phyloP scores from a whole-genome alignment of 2,888 invertebrate genomes.

The Epinotia brunnichana region DNA sequence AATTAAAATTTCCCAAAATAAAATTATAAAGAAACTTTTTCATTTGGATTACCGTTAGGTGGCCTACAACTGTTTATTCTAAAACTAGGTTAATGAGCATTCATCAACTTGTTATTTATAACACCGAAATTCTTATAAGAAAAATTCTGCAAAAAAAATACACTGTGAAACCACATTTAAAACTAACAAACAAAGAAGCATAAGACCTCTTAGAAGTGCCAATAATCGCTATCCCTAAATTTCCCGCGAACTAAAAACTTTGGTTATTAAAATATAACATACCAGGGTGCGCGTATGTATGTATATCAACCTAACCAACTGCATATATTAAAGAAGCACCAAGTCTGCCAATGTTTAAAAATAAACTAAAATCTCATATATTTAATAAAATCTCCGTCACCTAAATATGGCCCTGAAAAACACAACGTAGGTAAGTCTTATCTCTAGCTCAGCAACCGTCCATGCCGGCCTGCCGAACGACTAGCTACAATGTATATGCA shows the following conservation, averaged over 20 bases:
- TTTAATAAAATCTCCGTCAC: too few species aligned
- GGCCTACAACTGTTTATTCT: conserved; percentile 1
- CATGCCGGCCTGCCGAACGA: too few species aligned
- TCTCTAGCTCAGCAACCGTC: too few species aligned
- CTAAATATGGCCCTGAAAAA: too few species aligned
- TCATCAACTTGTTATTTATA: conserved; percentile 5
- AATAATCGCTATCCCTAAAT: background rate
- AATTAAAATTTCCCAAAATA: conserved; percentile 20
- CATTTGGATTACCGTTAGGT: conserved; percentile 13
- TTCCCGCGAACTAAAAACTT: conserved; percentile 2
- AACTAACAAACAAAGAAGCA: too few species aligned
- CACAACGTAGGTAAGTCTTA: too few species aligned
- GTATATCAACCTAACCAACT: too few species aligned
- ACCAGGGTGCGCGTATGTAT: background rate
- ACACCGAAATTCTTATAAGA: conserved; percentile 12
- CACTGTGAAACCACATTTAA: background rate
- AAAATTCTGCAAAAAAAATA: conserved; percentile 22
- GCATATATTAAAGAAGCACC: too few species aligned
- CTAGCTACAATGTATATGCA: too few species aligned
- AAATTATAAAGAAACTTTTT: conserved; percentile 27
- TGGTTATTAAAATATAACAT: background rate
- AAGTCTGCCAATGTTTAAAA: too few species aligned
- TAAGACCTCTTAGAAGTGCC: background rate
- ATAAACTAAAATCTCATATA: too few species aligned
- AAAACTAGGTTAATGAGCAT: conserved; percentile 18